A percentile compares a stretch with the other conserved stretches of the same genome.
phyloP scores from a whole-genome alignment of 92 coral and sea anemone species.

The Hydrozoanthus gracilis region DNA sequence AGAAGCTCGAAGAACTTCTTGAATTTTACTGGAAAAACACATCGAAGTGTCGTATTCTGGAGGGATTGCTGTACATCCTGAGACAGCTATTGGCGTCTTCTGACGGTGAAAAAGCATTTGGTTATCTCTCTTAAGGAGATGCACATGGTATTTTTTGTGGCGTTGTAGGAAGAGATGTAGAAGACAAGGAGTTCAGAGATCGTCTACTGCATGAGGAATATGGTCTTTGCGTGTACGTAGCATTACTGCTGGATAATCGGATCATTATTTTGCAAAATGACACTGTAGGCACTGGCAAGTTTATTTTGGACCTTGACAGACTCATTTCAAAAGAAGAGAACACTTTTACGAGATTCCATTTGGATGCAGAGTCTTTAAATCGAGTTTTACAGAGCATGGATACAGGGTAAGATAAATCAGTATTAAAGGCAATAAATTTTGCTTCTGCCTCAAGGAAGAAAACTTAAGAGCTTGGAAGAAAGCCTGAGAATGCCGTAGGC shows the following conservation, averaged over 20 bases:
- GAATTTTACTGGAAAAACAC: slow-evolving; percentile 56
- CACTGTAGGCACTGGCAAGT: slow-evolving; percentile 61
- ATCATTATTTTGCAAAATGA: slow-evolving; percentile 71
- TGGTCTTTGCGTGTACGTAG: slow-evolving; percentile 72
- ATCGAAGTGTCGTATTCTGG: slow-evolving; percentile 58
- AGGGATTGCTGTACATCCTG: slow-evolving; percentile 71
- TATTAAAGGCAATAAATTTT: slow-evolving; percentile 62
- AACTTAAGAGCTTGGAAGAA: slow-evolving; percentile 61
- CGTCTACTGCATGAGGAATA: slow-evolving; percentile 71
- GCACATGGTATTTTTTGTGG: slow-evolving; percentile 70
- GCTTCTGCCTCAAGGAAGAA: slow-evolving; percentile 57
- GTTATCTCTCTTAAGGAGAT: slow-evolving; percentile 69
- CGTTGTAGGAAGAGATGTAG: slow-evolving; percentile 63
- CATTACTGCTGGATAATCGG: slow-evolving; percentile 66
- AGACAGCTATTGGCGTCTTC: slow-evolving; percentile 68
- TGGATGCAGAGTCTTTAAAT: slow-evolving; percentile 58
- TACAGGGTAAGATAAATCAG: slow-evolving; percentile 65
- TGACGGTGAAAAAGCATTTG: slow-evolving; percentile 67
- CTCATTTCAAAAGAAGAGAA: slow-evolving; percentile 47
- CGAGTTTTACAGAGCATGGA: slow-evolving; percentile 65
- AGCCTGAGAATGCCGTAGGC: slow-evolving; percentile 61
- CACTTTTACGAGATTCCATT: slow-evolving; percentile 68
- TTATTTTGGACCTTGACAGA: slow-evolving; percentile 69
- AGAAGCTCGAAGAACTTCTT: slow-evolving; percentile 71
- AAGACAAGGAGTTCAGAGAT: slow-evolving; percentile 68